Base-by-base conservation (phyloP, 2,113 vertebrate species). In the Rhadina sibilatrix region DNA sequence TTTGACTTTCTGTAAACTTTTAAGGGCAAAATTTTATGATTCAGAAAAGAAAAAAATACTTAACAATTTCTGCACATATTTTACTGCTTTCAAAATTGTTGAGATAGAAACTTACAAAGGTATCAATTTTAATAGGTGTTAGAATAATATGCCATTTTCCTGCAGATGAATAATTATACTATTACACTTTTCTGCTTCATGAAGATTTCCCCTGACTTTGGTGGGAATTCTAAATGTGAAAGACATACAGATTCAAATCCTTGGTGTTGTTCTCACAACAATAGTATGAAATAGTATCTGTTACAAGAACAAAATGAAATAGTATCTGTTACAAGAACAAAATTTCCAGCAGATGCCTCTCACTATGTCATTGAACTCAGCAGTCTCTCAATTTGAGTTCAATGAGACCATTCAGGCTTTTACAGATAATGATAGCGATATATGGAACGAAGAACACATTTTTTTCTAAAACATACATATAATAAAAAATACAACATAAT, bases 1-100 rank as follows among this genome's bases (percentile, higher is more conserved):
- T 70, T 92, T 95, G 76, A 96, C 59, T 94, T 94, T 53, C 72
- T 38, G 35, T 66, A 74, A 80, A 92, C 68, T 87, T 88, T 33
- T 78, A 86, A 95, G 93, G 80, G 71, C 68, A 92, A 75, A 88
- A 90, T 81, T 81, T 83, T 74, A 77, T 78, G 33, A 75, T 74
- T 74, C 54, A 42, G 56, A 50, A 70, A 86, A 92, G 12, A 83
- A 89, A 90, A 80, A 80, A 57, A 65, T 10, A 86, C 59, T 80
- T 93, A 83, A 75, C 40, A 93, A 66, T 74, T 83, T 38, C 47
- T 59, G 79, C 59, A 81, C 89, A 90, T 50, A 89, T 81, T 90
- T 92, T 89, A 92, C 76, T 74, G 80, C 90, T 90, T 96, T 89
- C 54, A 78, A 94, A 97, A 65, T 68, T 94, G 83, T 93, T 89